Conservation (phyloP, 2,797 vertebrate species). For the Potorous gilbertii region DNA sequence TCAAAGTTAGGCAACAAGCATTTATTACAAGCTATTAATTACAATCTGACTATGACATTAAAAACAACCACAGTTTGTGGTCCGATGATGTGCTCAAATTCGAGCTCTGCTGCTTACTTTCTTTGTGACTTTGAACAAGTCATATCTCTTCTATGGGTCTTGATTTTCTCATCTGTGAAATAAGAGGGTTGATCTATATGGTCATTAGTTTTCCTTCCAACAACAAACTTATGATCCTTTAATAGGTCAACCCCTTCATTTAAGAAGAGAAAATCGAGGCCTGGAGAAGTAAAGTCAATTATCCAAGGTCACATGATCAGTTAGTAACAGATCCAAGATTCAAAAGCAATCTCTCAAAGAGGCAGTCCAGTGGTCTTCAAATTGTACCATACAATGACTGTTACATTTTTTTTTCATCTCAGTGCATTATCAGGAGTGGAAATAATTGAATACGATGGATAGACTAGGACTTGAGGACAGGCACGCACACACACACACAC, state of each 20-base stretch:
- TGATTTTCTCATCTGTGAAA: not conserved
- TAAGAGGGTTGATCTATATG: not conserved
- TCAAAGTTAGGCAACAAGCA: not conserved
- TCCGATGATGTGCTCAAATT: too few relatives aligned
- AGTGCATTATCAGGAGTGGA: conserved; percentile 6
- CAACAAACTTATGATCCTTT: not conserved
- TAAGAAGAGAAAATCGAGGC: not conserved
- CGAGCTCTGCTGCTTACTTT: not conserved
- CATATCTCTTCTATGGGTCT: not conserved
- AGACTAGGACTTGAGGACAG: not conserved
- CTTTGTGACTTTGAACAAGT: not conserved
- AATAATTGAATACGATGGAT: not conserved
- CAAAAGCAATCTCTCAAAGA: not conserved
- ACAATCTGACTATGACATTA: not conserved
- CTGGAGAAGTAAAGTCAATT: not conserved
- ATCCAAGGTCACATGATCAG: not conserved
- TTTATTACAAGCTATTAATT: not conserved
- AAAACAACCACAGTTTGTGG: too few relatives aligned
- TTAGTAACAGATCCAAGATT: not conserved
- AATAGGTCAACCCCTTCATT: not conserved
- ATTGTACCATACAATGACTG: not conserved
- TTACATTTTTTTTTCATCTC: not conserved
- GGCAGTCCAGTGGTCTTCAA: not conserved
- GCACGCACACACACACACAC: too few relatives aligned
- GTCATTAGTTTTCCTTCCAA: not conserved